Conservation (phyloP, 2,113 vertebrate species). For the Corvus moneduloides region DNA sequence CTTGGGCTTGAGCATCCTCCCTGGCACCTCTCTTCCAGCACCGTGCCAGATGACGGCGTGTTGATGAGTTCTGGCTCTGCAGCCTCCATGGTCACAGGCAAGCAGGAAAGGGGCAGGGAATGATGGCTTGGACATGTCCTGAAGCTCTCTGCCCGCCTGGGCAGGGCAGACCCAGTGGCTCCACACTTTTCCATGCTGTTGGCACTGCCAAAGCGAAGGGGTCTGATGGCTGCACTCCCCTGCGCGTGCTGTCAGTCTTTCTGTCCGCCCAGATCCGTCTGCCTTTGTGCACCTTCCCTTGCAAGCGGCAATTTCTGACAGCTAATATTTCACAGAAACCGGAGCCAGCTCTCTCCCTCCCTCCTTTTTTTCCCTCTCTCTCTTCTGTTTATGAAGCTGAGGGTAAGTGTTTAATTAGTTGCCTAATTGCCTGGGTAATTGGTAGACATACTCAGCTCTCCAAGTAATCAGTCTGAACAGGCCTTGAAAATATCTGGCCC, state of each 20-base stretch:
- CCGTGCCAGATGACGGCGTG: fast-evolving
- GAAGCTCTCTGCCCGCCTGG: not conserved
- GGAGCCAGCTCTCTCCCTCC: conserved; percentile 66
- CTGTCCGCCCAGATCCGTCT: not conserved
- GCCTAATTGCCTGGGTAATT: conserved; percentile 99
- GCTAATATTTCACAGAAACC: conserved; percentile 84
- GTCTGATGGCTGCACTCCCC: not conserved
- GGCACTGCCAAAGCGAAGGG: fast-evolving
- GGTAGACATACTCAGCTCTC: conserved; percentile 98
- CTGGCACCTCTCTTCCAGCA: not conserved
- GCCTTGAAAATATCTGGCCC: conserved; percentile 97
- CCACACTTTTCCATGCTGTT: not conserved
- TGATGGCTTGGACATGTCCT: not conserved
- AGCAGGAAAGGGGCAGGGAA: not conserved
- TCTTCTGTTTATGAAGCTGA: conserved; percentile 90
- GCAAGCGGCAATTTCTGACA: conserved; percentile 69
- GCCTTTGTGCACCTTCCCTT: conserved; percentile 40
- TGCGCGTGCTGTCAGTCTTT: not conserved
- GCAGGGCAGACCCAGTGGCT: not conserved
- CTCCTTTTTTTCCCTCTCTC: conserved; percentile 69
- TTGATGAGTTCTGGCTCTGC: not conserved
- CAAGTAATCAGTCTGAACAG: conserved; percentile 99
- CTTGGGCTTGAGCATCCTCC: not conserved
- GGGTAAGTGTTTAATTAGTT: conserved; percentile 99
- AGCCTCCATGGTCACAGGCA: not conserved